phyloP scores from a whole-genome alignment of 2,113 vertebrate genomes.

The Epinephelus cyanopodus region DNA sequence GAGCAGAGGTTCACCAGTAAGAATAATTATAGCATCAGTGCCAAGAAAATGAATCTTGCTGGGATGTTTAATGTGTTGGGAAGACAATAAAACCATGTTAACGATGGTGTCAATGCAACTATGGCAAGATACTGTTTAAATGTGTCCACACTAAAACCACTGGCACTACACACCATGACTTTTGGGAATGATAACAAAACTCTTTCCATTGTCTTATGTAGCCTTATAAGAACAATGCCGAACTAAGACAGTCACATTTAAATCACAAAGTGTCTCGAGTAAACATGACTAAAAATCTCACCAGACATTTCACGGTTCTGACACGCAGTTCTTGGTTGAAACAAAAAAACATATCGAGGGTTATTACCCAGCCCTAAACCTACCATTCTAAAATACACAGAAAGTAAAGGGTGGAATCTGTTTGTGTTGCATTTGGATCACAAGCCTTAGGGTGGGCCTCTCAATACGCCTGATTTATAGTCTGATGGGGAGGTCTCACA shows the following conservation, averaged over 20 bases:
- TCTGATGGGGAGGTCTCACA: conserved; percentile 61
- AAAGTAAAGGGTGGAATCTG: conserved; percentile 46
- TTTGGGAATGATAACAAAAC: no score
- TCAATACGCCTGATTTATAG: conserved; percentile 65
- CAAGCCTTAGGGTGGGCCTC: conserved; percentile 51
- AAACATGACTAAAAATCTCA: not conserved
- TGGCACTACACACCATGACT: not conserved
- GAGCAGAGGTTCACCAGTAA: not conserved
- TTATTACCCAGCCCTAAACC: not conserved
- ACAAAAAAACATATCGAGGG: not conserved
- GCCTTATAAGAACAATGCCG: not conserved
- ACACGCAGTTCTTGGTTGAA: not conserved
- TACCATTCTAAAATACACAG: conserved; percentile 13
- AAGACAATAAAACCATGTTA: not conserved
- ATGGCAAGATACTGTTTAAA: not conserved
- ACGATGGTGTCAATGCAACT: not conserved
- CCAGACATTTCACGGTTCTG: not conserved
- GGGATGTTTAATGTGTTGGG: not conserved
- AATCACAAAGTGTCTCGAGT: not conserved
- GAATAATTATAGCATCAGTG: not conserved
- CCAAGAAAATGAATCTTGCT: not conserved
- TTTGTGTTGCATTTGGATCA: conserved; percentile 44
- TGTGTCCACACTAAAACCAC: not conserved
- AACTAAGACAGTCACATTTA: not conserved
- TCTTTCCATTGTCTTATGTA: not conserved